Conservation (phyloP, 2,888 invertebrate genomes). For the Drosophila emarginata region DNA sequence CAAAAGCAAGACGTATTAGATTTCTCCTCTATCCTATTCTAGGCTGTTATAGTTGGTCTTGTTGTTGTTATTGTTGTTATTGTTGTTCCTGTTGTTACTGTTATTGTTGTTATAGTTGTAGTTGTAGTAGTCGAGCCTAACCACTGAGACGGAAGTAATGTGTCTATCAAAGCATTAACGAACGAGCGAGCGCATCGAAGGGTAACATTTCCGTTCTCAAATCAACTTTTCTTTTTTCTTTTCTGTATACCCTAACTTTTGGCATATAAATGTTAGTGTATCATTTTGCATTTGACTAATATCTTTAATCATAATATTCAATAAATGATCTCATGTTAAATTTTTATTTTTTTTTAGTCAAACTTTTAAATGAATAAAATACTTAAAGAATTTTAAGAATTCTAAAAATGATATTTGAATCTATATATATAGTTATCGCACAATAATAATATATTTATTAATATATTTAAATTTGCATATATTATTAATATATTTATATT, state of each 20-base stretch:
- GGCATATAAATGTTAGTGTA: too few relatives aligned
- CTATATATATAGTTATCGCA: not conserved
- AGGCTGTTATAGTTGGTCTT: conserved; percentile 12
- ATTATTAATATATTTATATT: too few relatives aligned
- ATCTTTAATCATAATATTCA: too few relatives aligned
- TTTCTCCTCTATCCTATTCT: conserved; percentile 49
- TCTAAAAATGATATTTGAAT: too few relatives aligned
- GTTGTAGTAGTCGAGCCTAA: conserved; percentile 53
- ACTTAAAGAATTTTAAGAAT: too few relatives aligned
- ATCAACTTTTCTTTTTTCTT: conserved; percentile 1
- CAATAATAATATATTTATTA: not conserved
- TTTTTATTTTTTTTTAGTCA: too few relatives aligned
- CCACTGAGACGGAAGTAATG: conserved; percentile 77
- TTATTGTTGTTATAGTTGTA: conserved; percentile 26
- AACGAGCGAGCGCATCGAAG: conserved; percentile 33
- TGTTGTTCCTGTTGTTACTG: conserved; percentile 3
- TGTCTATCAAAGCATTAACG: conserved; percentile 77
- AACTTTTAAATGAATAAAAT: too few relatives aligned
- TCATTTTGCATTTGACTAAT: too few relatives aligned
- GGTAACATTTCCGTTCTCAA: conserved; percentile 33
- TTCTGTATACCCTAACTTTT: conserved; percentile 15
- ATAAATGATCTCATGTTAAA: too few relatives aligned
- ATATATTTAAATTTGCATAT: too few relatives aligned
- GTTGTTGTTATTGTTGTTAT: conserved; percentile 17
- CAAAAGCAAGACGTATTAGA: conserved; percentile 68